These are phyloP conservation scores for Temnothorax longispinosus DNA, from an alignment of 1,140 invertebrate genomes.

Conservation along the genomic window DNA sequence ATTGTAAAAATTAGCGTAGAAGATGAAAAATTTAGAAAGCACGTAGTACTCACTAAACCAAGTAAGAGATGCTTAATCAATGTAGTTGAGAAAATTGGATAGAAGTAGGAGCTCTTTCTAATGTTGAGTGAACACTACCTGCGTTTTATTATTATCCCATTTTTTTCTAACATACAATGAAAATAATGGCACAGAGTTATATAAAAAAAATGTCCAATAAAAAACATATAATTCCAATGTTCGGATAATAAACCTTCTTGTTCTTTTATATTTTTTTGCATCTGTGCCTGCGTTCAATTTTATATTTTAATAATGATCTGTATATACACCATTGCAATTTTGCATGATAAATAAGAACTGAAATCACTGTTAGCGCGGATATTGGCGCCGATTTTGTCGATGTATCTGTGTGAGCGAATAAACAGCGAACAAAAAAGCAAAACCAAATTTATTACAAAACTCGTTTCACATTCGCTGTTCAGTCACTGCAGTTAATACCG, in stretches of 20 bases:
- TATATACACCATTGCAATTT: neutral
- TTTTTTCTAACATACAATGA: slow-evolving; percentile 15
- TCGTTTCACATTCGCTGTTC: neutral
- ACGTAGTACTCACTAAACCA: neutral
- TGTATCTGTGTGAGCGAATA: neutral
- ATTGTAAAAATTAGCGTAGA: neutral
- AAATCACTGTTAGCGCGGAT: slow-evolving; percentile 62
- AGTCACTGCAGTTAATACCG: neutral
- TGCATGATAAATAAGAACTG: neutral
- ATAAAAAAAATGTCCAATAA: slow-evolving; percentile 10
- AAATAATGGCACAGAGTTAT: slow-evolving; percentile 38
- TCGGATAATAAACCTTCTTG: slow-evolving; percentile 78
- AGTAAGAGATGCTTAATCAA: neutral
- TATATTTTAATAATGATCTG: slow-evolving; percentile 4
- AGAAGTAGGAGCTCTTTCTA: neutral
- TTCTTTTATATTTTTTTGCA: slow-evolving; percentile 1
- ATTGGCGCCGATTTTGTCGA: slow-evolving; percentile 10
- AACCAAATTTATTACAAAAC: neutral
- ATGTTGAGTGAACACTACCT: slow-evolving; percentile 1
- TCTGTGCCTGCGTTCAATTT: slow-evolving; percentile 37
- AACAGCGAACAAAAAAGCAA: neutral
- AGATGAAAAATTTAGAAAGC: neutral
- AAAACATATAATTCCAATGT: slow-evolving; percentile 19
- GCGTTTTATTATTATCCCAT: neutral
- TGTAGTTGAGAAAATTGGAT: neutral